Conservation (phyloP, 2,888 invertebrate species). For the Altica lythri region DNA sequence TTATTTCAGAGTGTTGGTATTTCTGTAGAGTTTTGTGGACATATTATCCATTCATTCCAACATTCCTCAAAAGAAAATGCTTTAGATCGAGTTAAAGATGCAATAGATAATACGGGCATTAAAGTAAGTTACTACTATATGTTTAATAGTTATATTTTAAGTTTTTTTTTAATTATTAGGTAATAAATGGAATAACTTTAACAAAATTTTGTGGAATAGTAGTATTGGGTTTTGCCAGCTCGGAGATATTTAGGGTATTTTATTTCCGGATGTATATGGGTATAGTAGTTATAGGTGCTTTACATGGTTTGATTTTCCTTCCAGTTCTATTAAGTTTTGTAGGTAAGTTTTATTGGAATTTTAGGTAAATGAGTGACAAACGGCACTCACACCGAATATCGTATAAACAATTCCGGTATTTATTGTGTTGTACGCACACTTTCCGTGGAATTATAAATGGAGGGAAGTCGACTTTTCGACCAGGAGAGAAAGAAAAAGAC, state of each 20-base stretch:
- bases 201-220: constrained; percentile 92
- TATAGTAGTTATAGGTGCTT: constrained; percentile 88
- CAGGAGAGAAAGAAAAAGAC: too few relatives aligned
- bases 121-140: too few relatives aligned
- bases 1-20: constrained; percentile 85
- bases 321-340: constrained; percentile 87
- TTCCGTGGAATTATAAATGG: too few relatives aligned
- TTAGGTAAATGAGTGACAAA: too few relatives aligned
- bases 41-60: constrained; percentile 78
- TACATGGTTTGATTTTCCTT: constrained; percentile 88
- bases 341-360: constrained; percentile 58
- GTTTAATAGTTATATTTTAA: too few relatives aligned
- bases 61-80: constrained; percentile 57
- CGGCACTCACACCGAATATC: too few relatives aligned
- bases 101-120: constrained; percentile 81
- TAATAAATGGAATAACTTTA: constrained; percentile 91
- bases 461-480: too few relatives aligned
- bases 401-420: too few relatives aligned
- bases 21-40: constrained; percentile 94
- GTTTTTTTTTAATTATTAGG: constrained; percentile 58
- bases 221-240: constrained; percentile 90
- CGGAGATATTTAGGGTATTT: constrained; percentile 87
- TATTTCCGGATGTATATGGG: constrained; percentile 97
- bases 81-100: constrained; percentile 70
- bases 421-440: too few relatives aligned